These are phyloP conservation scores for rabbit (Oryctolagus cuniculus) DNA, from an alignment of 2,113 vertebrate genomes.

Conservation along the genomic window mOryCun1.1 NC_091438.1:143989001-143989500, in stretches of 20 bases:
- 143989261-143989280: background rate
- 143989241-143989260: background rate
- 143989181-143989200: background rate
- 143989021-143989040: background rate
- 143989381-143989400: background rate
- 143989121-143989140: slow-evolving; percentile 30
- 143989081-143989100: background rate
- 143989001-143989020: background rate
- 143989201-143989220: background rate
- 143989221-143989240: background rate
- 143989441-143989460: no score
- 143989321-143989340: background rate
- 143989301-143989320: background rate
- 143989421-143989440: background rate
- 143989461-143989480: background rate
- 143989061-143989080: slow-evolving; percentile 23
- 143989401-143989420: background rate
- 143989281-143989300: background rate
- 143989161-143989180: background rate
- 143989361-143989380: background rate
- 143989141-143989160: background rate
- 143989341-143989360: background rate
- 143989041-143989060: background rate
- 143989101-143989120: background rate
- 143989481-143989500: background rate